A percentile compares a stretch with the other conserved stretches of the same genome.
phyloP scores from a whole-genome alignment of 2,797 vertebrate genomes.

The Lacerta viridis region DNA sequence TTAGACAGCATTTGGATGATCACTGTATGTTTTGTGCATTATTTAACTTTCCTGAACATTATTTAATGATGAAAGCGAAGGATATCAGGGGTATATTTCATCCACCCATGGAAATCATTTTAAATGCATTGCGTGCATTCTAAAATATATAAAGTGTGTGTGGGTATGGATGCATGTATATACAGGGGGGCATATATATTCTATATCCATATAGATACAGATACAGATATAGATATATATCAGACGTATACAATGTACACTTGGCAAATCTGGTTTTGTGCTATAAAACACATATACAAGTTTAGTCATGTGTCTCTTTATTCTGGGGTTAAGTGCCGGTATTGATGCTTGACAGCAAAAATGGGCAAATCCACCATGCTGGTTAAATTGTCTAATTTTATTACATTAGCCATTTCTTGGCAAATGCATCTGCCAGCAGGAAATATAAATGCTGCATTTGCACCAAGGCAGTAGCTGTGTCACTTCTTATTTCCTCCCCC shows the following conservation, averaged over 20 bases:
- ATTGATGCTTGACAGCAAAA: constrained; percentile 82
- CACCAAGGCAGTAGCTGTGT: constrained; percentile 71
- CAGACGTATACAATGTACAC: background rate
- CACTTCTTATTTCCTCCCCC: constrained; percentile 70
- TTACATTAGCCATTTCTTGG: constrained; percentile 84
- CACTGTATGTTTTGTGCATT: constrained; percentile 82
- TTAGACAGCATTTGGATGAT: constrained; percentile 83
- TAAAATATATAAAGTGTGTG: constrained; percentile 48
- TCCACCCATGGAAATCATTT: constrained; percentile 68
- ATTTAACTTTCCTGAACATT: constrained; percentile 82
- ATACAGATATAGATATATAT: background rate
- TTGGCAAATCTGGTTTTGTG: constrained; percentile 52
- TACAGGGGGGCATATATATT: too few species aligned
- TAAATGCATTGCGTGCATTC: constrained; percentile 58
- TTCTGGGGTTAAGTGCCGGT: constrained; percentile 79
- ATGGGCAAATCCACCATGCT: constrained; percentile 82
- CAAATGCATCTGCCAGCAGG: constrained; percentile 82
- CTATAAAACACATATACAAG: constrained; percentile 72
- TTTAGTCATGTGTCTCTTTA: constrained; percentile 78
- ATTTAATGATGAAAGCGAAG: constrained; percentile 78
- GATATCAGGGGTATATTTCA: constrained; percentile 73
- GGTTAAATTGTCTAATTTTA: constrained; percentile 86
- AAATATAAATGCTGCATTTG: constrained; percentile 81
- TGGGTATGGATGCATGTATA: constrained; percentile 23
- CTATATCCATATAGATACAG: background rate